Base-by-base conservation (phyloP, 2,797 vertebrate species). In the Scolopax rusticola region DNA sequence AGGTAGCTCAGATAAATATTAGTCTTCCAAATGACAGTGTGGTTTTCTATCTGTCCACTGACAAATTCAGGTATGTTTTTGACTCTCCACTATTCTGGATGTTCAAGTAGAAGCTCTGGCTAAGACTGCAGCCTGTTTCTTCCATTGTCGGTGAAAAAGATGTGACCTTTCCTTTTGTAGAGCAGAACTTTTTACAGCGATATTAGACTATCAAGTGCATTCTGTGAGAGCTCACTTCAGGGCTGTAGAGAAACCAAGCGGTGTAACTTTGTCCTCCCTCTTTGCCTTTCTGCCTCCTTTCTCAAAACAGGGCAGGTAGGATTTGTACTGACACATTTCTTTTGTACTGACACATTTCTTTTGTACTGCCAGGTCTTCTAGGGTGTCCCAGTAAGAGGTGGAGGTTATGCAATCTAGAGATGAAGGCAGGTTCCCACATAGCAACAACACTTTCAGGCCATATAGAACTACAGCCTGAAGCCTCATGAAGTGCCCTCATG, bases 261-360 rank as follows among this genome's bases (percentile, higher is more conserved):
- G 25, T n/a, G 5, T 30, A 71, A 57, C 12, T 50, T n/a, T 4
- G 3, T 32, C 4, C 17, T 3, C 2, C 7, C 15, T 12, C n/a
- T 47, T 45, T 0, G 0, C 27, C 30, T 43, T 40, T 70, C 24
- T 36, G 15, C 30, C 16, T 74, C 25, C 28, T 23, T 33, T 78
- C 36, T 36, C 47, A 50, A 40, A 80, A 64, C 28, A 61, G 18
- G 50, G 12, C 20, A 38, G 56, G 5, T 68, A 30, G 3, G 50
- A 47, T 41, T 41, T 15, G 1, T 24, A 60, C 13, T 9, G 33
- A 33, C 33, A 33, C 33, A 33, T 33, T 33, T 33, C 33, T 33
- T 33, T 33, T 33, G 33, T 33, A 33, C 33, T 33, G 33, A 33
- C 33, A 33, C 33, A 33, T 33, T 33, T 70, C 12, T 53, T 85